Conservation (phyloP, 2,113 vertebrate genomes). For the Asarcornis scutulata region DNA sequence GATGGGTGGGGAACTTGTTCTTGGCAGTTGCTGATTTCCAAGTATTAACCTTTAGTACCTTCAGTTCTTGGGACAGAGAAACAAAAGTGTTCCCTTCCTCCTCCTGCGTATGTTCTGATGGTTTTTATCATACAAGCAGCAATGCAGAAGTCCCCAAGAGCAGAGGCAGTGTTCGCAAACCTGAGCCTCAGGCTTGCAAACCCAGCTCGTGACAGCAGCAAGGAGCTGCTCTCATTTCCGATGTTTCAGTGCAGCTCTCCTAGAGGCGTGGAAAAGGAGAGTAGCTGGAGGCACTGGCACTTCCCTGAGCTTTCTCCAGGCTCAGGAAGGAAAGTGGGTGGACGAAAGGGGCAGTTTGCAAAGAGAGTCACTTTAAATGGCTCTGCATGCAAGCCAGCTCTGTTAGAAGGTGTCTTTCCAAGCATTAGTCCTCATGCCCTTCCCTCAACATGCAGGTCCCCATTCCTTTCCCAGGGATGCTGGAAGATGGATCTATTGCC, state of each 20-base stretch:
- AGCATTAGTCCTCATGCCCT: rapidly evolving
- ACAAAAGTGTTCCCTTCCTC: slow-evolving; percentile 52
- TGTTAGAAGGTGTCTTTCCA: neutral
- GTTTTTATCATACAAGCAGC: neutral
- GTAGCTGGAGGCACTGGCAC: neutral
- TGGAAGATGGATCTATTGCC: neutral
- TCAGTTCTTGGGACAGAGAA: slow-evolving; percentile 7
- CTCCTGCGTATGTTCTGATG: neutral
- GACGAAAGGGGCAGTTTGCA: neutral
- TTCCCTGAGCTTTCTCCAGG: neutral
- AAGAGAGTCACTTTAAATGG: neutral
- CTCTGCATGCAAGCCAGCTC: neutral
- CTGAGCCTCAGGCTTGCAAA: neutral
- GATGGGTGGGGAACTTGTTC: slow-evolving; percentile 53
- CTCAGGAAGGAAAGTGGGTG: neutral
- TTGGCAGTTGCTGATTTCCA: slow-evolving; percentile 67
- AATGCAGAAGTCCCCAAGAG: neutral
- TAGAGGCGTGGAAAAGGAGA: neutral
- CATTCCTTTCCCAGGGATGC: neutral
- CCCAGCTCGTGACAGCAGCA: rapidly evolving
- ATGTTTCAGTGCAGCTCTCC: neutral
- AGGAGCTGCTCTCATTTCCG: neutral
- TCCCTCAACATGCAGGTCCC: neutral
- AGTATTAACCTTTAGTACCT: slow-evolving; percentile 61
- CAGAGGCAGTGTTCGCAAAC: rapidly evolving